phyloP scores from a whole-genome alignment of 2,113 vertebrate species.

The Columbina picui region DNA sequence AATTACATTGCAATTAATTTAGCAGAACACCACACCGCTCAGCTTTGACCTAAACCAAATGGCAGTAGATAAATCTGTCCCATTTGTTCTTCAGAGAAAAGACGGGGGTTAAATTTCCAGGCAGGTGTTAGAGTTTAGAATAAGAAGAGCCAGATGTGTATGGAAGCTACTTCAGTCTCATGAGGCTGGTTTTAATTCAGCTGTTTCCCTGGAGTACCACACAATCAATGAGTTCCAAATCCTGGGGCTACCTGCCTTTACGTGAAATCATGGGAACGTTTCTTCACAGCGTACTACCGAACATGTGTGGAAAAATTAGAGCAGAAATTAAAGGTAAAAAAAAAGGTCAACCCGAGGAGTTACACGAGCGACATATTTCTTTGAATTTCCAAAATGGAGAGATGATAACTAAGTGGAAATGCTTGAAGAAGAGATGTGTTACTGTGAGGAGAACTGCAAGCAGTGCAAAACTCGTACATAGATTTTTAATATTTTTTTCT shows the following conservation, averaged over 20 bases:
- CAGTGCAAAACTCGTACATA: background rate
- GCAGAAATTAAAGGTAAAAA: constrained; percentile 72
- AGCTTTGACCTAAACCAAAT: constrained; percentile 47
- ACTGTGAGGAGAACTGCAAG: background rate
- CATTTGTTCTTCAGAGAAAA: constrained; percentile 56
- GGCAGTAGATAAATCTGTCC: constrained; percentile 44
- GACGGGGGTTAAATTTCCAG: constrained; percentile 62
- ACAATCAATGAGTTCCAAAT: constrained; percentile 77
- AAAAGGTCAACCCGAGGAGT: constrained; percentile 57
- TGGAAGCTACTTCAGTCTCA: constrained; percentile 62
- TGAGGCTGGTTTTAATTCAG: constrained; percentile 79
- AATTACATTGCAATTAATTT: constrained; percentile 57
- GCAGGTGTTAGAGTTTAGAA: constrained; percentile 73
- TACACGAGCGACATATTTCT: background rate
- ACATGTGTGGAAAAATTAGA: constrained; percentile 71
- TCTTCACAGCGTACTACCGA: constrained; percentile 60
- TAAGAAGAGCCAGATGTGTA: constrained; percentile 75
- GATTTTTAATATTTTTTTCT: background rate
- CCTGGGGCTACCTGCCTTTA: constrained; percentile 75
- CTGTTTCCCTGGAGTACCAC: constrained; percentile 68
- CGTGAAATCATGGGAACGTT: constrained; percentile 57
- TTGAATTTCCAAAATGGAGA: background rate
- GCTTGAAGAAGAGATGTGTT: background rate
- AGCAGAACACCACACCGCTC: constrained; percentile 9
- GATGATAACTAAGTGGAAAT: background rate